Conservation (phyloP, 2,113 vertebrate species). For the Hystrix cristata region DNA sequence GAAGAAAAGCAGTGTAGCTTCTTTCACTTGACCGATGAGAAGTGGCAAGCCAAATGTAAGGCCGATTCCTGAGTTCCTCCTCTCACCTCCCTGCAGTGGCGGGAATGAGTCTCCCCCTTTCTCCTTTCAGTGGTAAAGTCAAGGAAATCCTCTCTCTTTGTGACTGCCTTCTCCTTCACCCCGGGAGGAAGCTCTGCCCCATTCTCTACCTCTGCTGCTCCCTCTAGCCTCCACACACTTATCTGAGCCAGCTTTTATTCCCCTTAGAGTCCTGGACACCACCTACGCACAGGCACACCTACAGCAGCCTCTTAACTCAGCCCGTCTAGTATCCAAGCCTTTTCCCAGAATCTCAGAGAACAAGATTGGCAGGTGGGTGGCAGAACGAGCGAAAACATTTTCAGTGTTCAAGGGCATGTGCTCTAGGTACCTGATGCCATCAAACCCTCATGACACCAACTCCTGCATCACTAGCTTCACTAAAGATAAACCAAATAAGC, state of each 20-base stretch:
- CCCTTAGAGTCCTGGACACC: neutral
- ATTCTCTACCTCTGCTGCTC: neutral
- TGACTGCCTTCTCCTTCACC: neutral
- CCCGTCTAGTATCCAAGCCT: neutral
- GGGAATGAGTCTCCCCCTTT: neutral
- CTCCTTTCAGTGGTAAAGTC: neutral
- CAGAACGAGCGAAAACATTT: neutral
- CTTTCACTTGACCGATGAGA: neutral
- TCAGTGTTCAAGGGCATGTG: neutral
- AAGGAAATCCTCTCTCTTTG: neutral
- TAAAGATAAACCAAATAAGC: neutral
- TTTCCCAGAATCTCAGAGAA: neutral
- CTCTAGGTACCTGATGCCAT: neutral
- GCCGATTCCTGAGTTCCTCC: neutral
- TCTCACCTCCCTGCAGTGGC: neutral
- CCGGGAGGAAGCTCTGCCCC: neutral
- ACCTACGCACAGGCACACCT: neutral
- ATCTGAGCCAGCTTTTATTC: neutral
- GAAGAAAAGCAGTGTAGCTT: neutral
- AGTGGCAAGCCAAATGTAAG: neutral
- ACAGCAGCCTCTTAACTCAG: neutral
- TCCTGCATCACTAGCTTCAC: neutral
- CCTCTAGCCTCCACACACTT: neutral
- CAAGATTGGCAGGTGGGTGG: neutral
- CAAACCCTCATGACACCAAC: neutral